Evolutionary conservation across 1,140 invertebrate genomes (phyloP).

Genomic region (Halictus rubicundus): DNA sequence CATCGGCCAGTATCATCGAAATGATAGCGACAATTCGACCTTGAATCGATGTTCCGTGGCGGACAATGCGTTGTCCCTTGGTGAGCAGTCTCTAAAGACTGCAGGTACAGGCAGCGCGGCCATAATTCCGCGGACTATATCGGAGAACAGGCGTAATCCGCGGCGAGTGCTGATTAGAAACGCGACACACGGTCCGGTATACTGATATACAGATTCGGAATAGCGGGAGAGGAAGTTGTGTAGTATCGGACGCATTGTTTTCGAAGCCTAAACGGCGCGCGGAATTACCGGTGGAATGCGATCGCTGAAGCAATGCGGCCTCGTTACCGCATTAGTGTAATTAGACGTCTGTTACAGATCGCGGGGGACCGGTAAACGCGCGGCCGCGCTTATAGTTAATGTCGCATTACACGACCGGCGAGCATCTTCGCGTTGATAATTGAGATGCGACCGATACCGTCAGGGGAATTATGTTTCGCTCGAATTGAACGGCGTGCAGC

Average conservation of each 20-base stretch:
- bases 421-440: conserved; percentile 43
- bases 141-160: conserved; percentile 3
- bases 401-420: conserved; percentile 24
- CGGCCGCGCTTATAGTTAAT: conserved; percentile 38
- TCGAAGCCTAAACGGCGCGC: conserved; percentile 57
- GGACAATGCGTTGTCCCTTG: no score
- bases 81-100: no score
- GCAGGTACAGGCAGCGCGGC: background rate
- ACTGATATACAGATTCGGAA: conserved; percentile 20
- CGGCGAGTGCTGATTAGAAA: conserved; percentile 12
- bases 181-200: background rate
- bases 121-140: conserved; percentile 14
- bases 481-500: background rate
- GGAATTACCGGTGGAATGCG: conserved; percentile 59
- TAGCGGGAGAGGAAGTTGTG: background rate
- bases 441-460: conserved; percentile 27
- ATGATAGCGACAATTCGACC: background rate
- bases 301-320: conserved; percentile 46
- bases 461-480: conserved; percentile 10
- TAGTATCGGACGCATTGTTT: conserved; percentile 43
- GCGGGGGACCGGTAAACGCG: conserved; percentile 26
- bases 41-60: no score
- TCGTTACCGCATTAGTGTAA: conserved; percentile 62
- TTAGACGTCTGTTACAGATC: conserved; percentile 64
- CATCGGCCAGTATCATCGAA: no score